Evolutionary conservation across 2,888 invertebrate genomes (phyloP), one percentile per base, ranked within the genome.

Genomic region (Morpho achilles): DNA sequence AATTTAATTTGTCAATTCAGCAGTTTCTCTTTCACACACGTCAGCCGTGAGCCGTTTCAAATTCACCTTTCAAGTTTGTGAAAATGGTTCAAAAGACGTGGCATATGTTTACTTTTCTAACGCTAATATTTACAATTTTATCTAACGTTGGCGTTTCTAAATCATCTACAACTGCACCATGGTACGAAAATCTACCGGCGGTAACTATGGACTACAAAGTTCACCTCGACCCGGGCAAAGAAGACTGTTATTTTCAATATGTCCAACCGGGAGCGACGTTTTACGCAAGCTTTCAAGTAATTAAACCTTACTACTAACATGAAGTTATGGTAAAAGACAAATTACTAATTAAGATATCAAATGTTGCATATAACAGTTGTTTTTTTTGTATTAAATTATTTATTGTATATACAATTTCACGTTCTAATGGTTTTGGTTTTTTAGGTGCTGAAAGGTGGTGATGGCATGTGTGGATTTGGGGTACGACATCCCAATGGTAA

Each of bases 201-300:
- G 97, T 97, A 42, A 96, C 97, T 2, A 97, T 98, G 95, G 98
- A 98, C 79, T 98, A 98, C 80, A 98, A 98, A 88, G 96, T 98
- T 43, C 96, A 98, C 83, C 94, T 98, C 64, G 97, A 97, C 74
- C 96, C 98, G n/a, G 97, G 98, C 59, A 91, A 91, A 71, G 98
- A 98, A 85, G 98, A 98, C 77, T 98, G 98, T 86, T 98, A 98
- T 85, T 97, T 94, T 82, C 98, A 98, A 91, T 97, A 96, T 90
- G 97, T 98, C 60, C 96, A 97, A 74, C 94, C 95, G 58, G 97
- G 97, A 56, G 97, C 98, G 23, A 97, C 97, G 61, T 96, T 98
- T 79, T 98, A 97, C 86, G 96, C 97, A 63, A 97, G 97, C 70
- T 98, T 97, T 86, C 97, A 98, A 93, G 98, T 97, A 84, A 80